phyloP scores from a whole-genome alignment of 2,797 vertebrate genomes.

The Arvicola amphibius region DNA sequence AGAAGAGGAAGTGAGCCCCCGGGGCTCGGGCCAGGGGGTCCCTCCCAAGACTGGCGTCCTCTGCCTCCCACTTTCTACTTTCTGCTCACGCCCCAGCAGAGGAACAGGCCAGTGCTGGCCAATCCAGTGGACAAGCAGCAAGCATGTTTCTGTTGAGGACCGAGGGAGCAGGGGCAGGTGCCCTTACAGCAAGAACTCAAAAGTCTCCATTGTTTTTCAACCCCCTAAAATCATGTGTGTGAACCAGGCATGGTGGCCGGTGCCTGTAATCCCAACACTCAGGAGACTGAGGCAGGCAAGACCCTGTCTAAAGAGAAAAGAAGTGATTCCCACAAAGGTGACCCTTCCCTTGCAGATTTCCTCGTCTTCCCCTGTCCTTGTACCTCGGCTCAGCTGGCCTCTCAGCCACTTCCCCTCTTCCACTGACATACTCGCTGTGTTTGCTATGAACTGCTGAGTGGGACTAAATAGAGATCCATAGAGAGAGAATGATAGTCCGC shows the following conservation, averaged over 20 bases:
- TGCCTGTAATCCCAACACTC: not conserved
- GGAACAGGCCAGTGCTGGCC: constrained; percentile 72
- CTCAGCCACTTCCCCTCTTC: constrained; percentile 42
- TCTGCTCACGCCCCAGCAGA: constrained; percentile 79
- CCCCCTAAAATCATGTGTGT: constrained; percentile 73
- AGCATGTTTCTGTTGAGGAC: constrained; percentile 30
- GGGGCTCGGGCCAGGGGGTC: constrained; percentile 41
- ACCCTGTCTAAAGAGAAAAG: not conserved
- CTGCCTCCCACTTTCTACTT: constrained; percentile 79
- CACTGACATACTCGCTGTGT: constrained; percentile 81
- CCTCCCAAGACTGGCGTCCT: not conserved
- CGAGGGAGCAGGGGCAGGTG: constrained; percentile 28
- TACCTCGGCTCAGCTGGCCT: not conserved
- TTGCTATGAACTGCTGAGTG: constrained; percentile 84
- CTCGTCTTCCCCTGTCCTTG: not conserved
- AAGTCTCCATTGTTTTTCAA: constrained; percentile 64
- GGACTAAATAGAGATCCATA: constrained; percentile 84
- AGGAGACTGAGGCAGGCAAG: not conserved
- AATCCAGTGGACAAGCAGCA: not conserved
- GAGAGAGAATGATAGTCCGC: constrained; percentile 77
- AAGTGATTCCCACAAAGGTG: constrained; percentile 74
- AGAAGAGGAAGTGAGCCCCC: constrained; percentile 22
- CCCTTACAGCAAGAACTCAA: constrained; percentile 65
- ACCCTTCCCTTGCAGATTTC: constrained; percentile 73
- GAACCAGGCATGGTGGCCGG: not conserved